Evolutionary conservation across 2,113 vertebrate genomes (phyloP).

Genomic region (Tursiops truncatus): DNA sequence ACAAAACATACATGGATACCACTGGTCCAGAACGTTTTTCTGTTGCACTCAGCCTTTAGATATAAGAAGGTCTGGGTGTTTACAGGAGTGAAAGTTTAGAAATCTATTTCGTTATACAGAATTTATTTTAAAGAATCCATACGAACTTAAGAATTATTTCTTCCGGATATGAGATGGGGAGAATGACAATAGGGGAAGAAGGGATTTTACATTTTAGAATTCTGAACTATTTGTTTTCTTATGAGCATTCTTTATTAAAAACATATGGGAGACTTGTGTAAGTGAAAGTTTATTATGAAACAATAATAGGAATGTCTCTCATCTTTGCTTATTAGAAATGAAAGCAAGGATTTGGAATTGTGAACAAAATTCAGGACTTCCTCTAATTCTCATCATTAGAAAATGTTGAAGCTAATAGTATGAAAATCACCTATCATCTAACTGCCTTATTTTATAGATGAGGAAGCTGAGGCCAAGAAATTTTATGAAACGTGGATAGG

Average conservation of each 20-base stretch:
- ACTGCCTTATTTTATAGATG: not conserved
- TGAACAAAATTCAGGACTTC: not conserved
- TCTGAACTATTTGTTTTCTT: not conserved
- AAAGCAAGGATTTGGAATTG: not conserved
- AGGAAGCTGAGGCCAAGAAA: not conserved
- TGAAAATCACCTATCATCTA: not conserved
- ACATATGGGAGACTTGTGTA: not conserved
- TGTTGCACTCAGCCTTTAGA: not conserved
- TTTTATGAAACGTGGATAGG: not conserved
- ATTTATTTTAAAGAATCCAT: not conserved
- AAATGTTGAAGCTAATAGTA: not conserved
- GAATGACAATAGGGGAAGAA: not conserved
- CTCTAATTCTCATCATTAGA: not conserved
- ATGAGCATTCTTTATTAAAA: not conserved
- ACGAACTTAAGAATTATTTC: not conserved
- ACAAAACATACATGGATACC: not conserved
- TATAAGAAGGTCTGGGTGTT: not conserved
- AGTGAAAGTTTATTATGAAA: not conserved
- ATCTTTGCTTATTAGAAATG: not conserved
- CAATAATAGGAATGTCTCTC: not conserved
- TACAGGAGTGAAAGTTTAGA: not conserved
- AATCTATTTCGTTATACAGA: not conserved
- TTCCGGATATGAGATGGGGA: not conserved
- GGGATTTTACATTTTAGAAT: not conserved
- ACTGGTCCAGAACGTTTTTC: not conserved